A percentile compares a stretch with the other conserved stretches of the same genome.
These are phyloP conservation scores for Cyprinodon brontotheroides DNA, from an alignment of 2,113 vertebrate species.

Conservation along the genomic window DNA sequence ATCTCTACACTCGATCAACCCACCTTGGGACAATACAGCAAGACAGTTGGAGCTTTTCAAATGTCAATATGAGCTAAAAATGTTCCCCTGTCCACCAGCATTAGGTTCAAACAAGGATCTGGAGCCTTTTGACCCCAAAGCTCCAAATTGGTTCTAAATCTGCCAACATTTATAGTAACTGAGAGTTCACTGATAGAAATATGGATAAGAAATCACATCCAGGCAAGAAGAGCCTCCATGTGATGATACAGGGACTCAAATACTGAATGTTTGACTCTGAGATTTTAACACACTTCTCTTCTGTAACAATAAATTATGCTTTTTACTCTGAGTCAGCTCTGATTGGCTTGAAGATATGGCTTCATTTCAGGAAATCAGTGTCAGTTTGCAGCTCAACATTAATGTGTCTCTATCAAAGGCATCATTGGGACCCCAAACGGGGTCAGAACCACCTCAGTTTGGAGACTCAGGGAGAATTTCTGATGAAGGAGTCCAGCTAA, in stretches of 20 bases:
- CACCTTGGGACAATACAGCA: not conserved
- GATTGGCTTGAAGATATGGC: not conserved
- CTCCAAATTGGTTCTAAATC: too few relatives aligned
- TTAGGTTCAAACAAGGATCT: constrained; percentile 4
- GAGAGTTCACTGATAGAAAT: not conserved
- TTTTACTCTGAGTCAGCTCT: not conserved
- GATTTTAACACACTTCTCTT: too few relatives aligned
- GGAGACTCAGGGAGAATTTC: too few relatives aligned
- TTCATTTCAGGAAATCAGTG: not conserved
- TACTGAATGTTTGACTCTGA: too few relatives aligned
- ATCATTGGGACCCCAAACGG: too few relatives aligned
- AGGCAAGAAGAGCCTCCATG: not conserved
- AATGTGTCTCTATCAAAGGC: too few relatives aligned
- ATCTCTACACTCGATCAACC: constrained; percentile 44
- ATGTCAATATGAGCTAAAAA: constrained; percentile 43
- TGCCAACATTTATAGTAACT: not conserved
- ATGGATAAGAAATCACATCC: too few relatives aligned
- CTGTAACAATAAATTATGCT: too few relatives aligned
- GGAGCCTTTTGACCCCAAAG: not conserved
- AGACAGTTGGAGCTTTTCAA: constrained; percentile 24
- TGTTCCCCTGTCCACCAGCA: constrained; percentile 14
- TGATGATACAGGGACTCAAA: not conserved
- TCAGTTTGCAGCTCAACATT: not conserved
- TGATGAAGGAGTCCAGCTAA: too few relatives aligned
- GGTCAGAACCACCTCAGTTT: too few relatives aligned